phyloP scores from a whole-genome alignment of 2,797 vertebrate genomes.

The Alauda arvensis region DNA sequence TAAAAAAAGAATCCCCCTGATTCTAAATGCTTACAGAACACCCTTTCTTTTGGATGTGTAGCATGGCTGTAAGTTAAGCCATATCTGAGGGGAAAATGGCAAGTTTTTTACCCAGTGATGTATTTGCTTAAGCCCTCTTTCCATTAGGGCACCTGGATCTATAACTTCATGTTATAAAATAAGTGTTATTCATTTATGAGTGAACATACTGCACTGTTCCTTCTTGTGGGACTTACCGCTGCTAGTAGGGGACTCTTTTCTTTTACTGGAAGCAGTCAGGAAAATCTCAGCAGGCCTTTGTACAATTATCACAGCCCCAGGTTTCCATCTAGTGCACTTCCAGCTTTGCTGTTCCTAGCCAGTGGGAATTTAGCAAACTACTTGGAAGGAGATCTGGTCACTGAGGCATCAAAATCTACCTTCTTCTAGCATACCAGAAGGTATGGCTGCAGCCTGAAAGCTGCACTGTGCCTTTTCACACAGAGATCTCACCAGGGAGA shows the following conservation, averaged over 20 bases:
- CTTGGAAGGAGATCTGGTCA: slow-evolving; percentile 62
- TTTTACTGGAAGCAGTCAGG: slow-evolving; percentile 81
- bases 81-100: neutral
- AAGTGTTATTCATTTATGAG: slow-evolving; percentile 87
- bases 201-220: slow-evolving; percentile 80
- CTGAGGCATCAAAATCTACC: slow-evolving; percentile 57
- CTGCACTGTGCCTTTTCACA: slow-evolving; percentile 45
- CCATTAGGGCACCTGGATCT: slow-evolving; percentile 50
- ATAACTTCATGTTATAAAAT: slow-evolving; percentile 85
- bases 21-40: neutral
- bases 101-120: neutral
- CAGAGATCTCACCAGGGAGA: slow-evolving; percentile 32
- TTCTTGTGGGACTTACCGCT: slow-evolving; percentile 80
- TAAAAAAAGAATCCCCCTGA: neutral
- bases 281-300: slow-evolving; percentile 87
- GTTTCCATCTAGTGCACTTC: slow-evolving; percentile 85
- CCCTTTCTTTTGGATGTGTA: neutral
- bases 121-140: neutral
- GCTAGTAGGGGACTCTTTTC: slow-evolving; percentile 79
- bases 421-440: slow-evolving; percentile 30
- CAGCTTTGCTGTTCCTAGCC: slow-evolving; percentile 74
- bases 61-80: neutral
- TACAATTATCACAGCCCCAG: slow-evolving; percentile 84
- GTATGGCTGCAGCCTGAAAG: slow-evolving; percentile 40
- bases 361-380: slow-evolving; percentile 79